Evolutionary conservation across 1,140 invertebrate species (phyloP).

Genomic region (Saccostrea glomerata): DNA sequence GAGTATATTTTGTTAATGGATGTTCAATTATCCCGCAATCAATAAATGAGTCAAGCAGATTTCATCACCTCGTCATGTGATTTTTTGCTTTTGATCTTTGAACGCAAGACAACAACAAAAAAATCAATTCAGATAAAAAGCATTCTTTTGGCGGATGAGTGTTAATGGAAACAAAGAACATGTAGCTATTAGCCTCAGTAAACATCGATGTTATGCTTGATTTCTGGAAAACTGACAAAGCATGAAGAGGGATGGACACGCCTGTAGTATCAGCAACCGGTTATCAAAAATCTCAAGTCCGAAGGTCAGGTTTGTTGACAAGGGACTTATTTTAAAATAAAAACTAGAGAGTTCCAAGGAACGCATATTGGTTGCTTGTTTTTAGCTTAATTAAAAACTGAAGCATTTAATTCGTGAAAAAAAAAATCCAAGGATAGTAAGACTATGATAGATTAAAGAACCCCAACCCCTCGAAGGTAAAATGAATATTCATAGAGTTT

Average conservation of each 20-base stretch:
- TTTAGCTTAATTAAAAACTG: no score
- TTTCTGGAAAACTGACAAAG: background rate
- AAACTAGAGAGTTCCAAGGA: no score
- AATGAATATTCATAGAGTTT: no score
- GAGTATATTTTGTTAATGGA: background rate
- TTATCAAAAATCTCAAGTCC: no score
- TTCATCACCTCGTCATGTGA: background rate
- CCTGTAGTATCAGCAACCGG: no score
- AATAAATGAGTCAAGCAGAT: slow-evolving; percentile 21
- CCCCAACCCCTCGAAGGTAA: no score
- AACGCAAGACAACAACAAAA: slow-evolving; percentile 24
- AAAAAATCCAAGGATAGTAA: no score
- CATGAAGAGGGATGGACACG: background rate
- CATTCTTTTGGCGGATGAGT: background rate
- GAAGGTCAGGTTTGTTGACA: no score
- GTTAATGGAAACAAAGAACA: background rate
- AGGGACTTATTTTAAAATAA: no score
- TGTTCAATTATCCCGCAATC: slow-evolving; percentile 16
- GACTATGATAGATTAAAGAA: no score
- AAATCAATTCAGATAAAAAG: slow-evolving; percentile 30
- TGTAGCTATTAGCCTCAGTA: background rate
- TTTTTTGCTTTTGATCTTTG: slow-evolving; percentile 25
- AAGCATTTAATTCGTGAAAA: no score
- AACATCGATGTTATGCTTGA: background rate
- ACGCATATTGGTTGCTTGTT: no score